Percentiles rank a stretch among this genome's conserved stretches.
phyloP scores from a whole-genome alignment of 2,113 vertebrate species.

The Micronycteris hirsuta region DNA sequence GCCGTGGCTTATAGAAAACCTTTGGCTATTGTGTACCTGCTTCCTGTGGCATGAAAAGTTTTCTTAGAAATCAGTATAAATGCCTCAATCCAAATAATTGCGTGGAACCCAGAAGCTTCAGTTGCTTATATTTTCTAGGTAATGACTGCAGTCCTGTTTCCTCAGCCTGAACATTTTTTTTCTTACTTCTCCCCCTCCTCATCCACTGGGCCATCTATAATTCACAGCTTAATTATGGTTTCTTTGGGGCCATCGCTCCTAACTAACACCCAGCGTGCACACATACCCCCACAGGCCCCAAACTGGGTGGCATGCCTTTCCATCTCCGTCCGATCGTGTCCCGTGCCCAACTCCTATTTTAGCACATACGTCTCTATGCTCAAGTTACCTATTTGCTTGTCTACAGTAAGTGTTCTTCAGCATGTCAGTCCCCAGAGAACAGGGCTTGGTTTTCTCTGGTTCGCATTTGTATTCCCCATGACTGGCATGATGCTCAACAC shows the following conservation, averaged over 20 bases:
- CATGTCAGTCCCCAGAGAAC: neutral
- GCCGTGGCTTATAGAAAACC: neutral
- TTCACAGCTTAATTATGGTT: neutral
- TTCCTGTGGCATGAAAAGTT: neutral
- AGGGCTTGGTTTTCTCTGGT: neutral
- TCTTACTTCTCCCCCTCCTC: neutral
- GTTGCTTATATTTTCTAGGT: neutral
- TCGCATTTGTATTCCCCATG: neutral
- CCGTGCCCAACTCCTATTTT: neutral
- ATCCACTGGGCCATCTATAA: neutral
- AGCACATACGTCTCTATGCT: neutral
- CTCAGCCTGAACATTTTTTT: neutral
- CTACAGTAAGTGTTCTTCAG: neutral
- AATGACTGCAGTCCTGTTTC: neutral
- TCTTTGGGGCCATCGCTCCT: neutral
- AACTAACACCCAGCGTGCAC: neutral
- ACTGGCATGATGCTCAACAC: neutral
- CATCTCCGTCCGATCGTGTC: neutral
- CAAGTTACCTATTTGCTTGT: neutral
- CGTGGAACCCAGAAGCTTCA: neutral
- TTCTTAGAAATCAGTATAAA: neutral
- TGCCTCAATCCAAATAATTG: neutral
- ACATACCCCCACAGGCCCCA: neutral
- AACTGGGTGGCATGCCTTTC: fast-evolving
- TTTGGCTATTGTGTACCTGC: neutral